Base-by-base conservation (phyloP, 2,888 invertebrate species). In the Mimachlamys varia region DNA sequence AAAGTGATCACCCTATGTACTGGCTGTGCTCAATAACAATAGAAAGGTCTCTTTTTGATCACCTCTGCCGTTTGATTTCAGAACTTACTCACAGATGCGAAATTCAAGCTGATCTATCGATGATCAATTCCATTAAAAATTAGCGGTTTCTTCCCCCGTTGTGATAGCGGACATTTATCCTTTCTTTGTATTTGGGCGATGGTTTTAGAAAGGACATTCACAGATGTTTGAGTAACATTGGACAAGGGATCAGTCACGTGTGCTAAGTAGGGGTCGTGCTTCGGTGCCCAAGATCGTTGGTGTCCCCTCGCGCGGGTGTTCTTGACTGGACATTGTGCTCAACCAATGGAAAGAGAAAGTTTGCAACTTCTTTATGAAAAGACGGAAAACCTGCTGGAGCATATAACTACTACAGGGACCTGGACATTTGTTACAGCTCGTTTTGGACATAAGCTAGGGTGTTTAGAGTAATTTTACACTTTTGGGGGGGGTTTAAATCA, bases 31-130 rank as follows among this genome's bases (percentile, higher is more conserved):
- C 76, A 76, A 33, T 15, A 17, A 33, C 76, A 76, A 76, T 76
- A 76, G 76, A 76, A 13, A 76, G 76, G 17, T 12, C 76, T 12
- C 76, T 76, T 76, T 76, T 76, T 76, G 76, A 76, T 76, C 76
- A 76, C 33, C 76, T 76, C 76, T 33, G 0, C 33, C 27, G 27
- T 76, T 76, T 76, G 76, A 76, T 76, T 76, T 33, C 33, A 33
- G 27, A 76, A 76, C 76, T 76, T 27, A 33, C 27, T 27, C 76
- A 76, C 76, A 33, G 76, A 33, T 76, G 33, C 76, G 76, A 76
- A 76, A 76, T 76, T 22, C 19, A 58, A 58, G 58, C 58, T 19
- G 58, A 58, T 58, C 76, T 76, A 76, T 76, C 33, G 76, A 76
- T 76, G 76, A 76, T 76, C 76, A 76, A 12, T 76, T 33, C 76